Percentiles rank a stretch among this genome's conserved stretches.
Evolutionary conservation across 2,797 vertebrate genomes (phyloP).

Genomic region (Vultur gryphus): DNA sequence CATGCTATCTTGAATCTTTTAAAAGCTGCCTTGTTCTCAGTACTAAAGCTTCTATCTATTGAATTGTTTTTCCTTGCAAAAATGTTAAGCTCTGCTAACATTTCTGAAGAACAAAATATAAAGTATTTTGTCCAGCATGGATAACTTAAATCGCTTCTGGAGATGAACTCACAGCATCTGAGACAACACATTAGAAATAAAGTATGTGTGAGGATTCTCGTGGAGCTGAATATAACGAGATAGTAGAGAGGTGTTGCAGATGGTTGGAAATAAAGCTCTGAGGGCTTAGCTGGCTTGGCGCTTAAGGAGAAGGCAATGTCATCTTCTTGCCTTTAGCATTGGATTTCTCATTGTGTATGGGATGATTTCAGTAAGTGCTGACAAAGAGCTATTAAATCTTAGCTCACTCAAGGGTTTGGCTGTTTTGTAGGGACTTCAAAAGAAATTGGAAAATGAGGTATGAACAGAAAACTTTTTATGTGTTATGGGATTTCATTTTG

Average conservation of each 20-base stretch:
- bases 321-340: background rate
- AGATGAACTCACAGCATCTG: background rate
- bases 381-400: background rate
- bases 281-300: background rate
- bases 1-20: background rate
- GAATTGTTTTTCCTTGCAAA: background rate
- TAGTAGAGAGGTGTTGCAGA: background rate
- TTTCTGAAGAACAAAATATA: background rate
- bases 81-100: background rate
- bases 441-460: conserved; percentile 38
- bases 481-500: background rate
- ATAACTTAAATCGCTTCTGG: background rate
- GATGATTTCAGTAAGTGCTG: background rate
- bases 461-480: conserved; percentile 17
- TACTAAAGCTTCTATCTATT: background rate
- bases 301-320: background rate
- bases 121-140: background rate
- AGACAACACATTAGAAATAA: background rate
- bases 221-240: background rate
- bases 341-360: background rate
- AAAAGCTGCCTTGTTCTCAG: background rate
- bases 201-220: background rate
- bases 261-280: background rate
- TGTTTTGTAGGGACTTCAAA: background rate
- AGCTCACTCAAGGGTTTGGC: background rate